Evolutionary conservation across 2,113 vertebrate genomes (phyloP).

Genomic region (Pleuronectes platessa): DNA sequence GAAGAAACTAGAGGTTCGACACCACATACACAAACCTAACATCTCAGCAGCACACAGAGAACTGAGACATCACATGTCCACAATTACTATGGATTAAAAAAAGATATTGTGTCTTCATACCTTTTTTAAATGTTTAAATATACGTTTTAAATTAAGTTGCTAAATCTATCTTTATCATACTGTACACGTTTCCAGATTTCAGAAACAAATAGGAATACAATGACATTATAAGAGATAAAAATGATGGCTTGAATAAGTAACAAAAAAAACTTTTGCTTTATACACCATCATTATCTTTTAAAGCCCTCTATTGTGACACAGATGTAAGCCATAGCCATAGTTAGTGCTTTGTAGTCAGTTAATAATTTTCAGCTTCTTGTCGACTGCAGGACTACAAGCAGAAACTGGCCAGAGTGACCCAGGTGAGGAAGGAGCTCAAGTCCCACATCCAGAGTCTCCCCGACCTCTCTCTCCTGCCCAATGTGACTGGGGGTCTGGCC

Average conservation of each 20-base stretch:
- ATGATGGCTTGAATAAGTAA: too few species aligned
- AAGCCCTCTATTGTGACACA: neutral
- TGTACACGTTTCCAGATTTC: too few species aligned
- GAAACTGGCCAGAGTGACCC: conserved; percentile 96
- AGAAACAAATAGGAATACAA: too few species aligned
- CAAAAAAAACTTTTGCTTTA: too few species aligned
- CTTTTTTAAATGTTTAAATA: too few species aligned
- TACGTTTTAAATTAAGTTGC: too few species aligned
- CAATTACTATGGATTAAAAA: too few species aligned
- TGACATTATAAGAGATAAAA: too few species aligned
- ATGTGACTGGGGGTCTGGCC: conserved; percentile 94
- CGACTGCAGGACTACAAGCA: conserved; percentile 93
- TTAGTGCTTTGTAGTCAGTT: neutral
- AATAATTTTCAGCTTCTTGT: neutral
- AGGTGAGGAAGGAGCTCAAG: conserved; percentile 98
- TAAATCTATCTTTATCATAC: neutral
- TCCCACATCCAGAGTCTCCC: conserved; percentile 99
- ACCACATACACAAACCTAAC: neutral
- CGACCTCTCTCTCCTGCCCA: conserved; percentile 95
- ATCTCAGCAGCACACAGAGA: neutral
- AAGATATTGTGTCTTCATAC: too few species aligned
- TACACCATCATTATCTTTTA: too few species aligned
- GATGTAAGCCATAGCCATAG: neutral
- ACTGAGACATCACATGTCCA: too few species aligned
- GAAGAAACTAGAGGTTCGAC: conserved; percentile 93